Evolutionary conservation across 2,888 invertebrate genomes (phyloP), one percentile per base, ranked within the genome.

Genomic region (Invenusta paracnida): DNA sequence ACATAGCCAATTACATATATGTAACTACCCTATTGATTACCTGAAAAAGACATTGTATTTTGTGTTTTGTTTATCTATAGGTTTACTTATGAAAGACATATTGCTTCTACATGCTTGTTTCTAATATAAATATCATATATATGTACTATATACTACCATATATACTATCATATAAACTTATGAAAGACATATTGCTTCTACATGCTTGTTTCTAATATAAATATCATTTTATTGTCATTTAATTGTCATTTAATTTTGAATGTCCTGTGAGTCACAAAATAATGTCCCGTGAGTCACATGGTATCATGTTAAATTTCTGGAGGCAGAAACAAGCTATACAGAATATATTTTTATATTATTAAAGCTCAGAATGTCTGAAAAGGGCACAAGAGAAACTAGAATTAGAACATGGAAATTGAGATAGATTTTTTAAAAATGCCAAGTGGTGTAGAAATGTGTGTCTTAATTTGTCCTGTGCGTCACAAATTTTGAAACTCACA

Each of bases 1-100:
- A 73, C 73, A 73, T 73, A 73, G 73, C 73, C 73, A 73, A 73
- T 73, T 73, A 73, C 73, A 73, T 73, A 73, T 73, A 73, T 73
- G 73, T 73, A 25, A 73, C 73, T 73, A 73, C 73, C 73, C 73
- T 73, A 73, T 73, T 73, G 73, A 73, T 73, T 73, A 73, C 73
- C 73, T 73, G 73, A 73, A 73, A 73, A 73, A 73, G 73, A 73
- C 73, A 73, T 73, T 73, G 73, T 73, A 73, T 73, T 73, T 73
- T 73, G 73, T 73, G 27, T 73, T 73, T 73, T 73, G 73, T 73
- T 73, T 73, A 73, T 73, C 73, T 73, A 73, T 73, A 73, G 73
- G 73, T 73, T 73, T 73, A 73, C 73, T 73, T 73, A 73, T 73
- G 73, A 73, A 73, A 73, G 73, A 73, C 73, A 73, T 73, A 73